Evolutionary conservation across 2,888 invertebrate genomes (phyloP), one percentile per base, ranked within the genome.

Genomic region (Odontocerum albicorne): DNA sequence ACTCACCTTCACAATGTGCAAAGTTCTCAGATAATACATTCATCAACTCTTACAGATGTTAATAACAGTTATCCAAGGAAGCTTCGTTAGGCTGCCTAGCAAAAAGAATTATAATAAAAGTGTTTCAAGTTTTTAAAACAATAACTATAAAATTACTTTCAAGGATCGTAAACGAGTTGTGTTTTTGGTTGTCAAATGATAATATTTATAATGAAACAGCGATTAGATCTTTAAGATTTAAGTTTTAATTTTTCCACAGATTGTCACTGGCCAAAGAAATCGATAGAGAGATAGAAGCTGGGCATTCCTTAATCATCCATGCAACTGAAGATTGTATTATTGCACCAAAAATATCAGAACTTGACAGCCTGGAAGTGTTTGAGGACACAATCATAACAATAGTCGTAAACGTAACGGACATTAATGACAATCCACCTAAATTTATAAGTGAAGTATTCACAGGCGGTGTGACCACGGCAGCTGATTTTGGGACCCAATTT

Each of bases 401-500:
- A 0, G 69, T 82, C 7, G 75, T 94, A 1, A 79, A 78, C 50
- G 88, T 97, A 0, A 72, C 81, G 36, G 97, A 97, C 66, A 82
- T 93, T 1, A 96, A 97, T 66, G 97, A 97, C 66, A 96, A 96
- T 70, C 80, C 91, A 0, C 96, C 97, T 0, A 80, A 78, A 65
- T 96, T 96, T 67, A 73, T 82, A 2, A 87, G 85, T 57, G 82
- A 84, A 62, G 83, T 93, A 57, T 94, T 96, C 67, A 96, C 96
- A 0, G 95, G 96, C 0, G 96, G 96, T 1, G 90, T 97, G 1
- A 94, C 96, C 10, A 95, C 96, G 0, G 92, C 90, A 61, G 92
- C 93, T 0, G 90, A 92, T 68, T 96, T 95, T 69, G 96, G 94
- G 1, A 86, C 88, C 0, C 86, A 87, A 65, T 90, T 94, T 66